These are phyloP conservation scores for Orthosia gothica DNA, from an alignment of 2,888 invertebrate genomes.

Conservation along the genomic window DNA sequence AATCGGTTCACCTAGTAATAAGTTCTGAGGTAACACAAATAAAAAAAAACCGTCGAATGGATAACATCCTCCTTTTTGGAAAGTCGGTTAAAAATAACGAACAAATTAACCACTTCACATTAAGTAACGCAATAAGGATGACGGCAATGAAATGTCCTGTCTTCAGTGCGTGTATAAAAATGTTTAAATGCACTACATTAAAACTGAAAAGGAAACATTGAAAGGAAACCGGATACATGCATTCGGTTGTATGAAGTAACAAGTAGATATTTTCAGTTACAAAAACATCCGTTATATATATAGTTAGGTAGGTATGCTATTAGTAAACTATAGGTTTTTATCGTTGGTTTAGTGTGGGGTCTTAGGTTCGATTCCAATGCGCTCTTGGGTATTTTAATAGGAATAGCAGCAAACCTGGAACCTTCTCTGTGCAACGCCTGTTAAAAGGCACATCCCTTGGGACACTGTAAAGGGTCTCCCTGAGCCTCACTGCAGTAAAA, in stretches of 20 bases:
- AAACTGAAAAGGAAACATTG: slow-evolving; percentile 27
- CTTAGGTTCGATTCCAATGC: not conserved
- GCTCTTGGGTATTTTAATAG: not conserved
- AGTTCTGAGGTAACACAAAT: no score
- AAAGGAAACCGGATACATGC: slow-evolving; percentile 38
- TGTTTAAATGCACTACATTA: slow-evolving; percentile 26
- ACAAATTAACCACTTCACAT: not conserved
- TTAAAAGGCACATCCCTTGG: no score
- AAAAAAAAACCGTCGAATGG: no score
- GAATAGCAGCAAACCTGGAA: not conserved
- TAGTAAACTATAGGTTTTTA: not conserved
- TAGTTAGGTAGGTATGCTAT: not conserved
- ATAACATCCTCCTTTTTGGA: no score
- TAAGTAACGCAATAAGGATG: not conserved
- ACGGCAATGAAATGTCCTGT: slow-evolving; percentile 1
- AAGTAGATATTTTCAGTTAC: slow-evolving; percentile 6
- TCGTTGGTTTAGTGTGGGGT: not conserved
- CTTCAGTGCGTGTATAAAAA: slow-evolving; percentile 27
- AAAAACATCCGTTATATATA: slow-evolving; percentile 22
- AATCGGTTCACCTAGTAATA: no score
- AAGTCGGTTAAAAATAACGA: no score
- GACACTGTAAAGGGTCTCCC: no score
- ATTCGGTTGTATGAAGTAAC: slow-evolving; percentile 25
- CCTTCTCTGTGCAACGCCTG: no score
- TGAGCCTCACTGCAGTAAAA: no score